Conservation (phyloP, 2,888 invertebrate genomes). For the Lumbricus terrestris region DNA sequence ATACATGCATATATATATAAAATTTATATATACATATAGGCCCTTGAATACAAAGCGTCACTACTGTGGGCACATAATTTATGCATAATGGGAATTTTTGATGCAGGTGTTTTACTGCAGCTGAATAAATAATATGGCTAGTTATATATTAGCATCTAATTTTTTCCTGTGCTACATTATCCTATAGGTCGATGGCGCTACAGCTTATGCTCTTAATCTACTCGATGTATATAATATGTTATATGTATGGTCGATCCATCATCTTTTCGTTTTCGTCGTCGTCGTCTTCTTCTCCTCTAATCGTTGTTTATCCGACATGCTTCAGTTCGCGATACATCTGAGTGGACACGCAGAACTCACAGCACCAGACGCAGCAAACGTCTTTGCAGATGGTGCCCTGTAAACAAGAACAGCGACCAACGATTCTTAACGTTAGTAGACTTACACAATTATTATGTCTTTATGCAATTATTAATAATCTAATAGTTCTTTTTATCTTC, state of each 20-base stretch:
- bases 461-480: too few species aligned
- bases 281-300: background rate
- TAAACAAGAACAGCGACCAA: background rate
- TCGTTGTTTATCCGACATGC: background rate
- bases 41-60: too few species aligned
- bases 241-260: too few species aligned
- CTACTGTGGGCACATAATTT: background rate
- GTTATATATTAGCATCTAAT: background rate
- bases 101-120: background rate
- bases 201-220: background rate
- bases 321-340: slow-evolving; percentile 21
- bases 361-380: background rate
- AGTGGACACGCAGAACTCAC: background rate
- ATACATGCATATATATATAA: background rate
- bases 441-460: too few species aligned
- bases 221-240: too few species aligned
- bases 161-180: too few species aligned
- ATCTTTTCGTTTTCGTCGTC: background rate
- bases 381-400: slow-evolving; percentile 19
- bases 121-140: too few species aligned
- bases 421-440: too few species aligned
- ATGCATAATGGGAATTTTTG: background rate
- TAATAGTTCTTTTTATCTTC: too few species aligned
- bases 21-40: slow-evolving; percentile 7
- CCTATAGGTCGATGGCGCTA: background rate